These are phyloP conservation scores for Enteromius trimaculatus DNA, from an alignment of 2,797 vertebrate species.

Conservation along the genomic window DNA sequence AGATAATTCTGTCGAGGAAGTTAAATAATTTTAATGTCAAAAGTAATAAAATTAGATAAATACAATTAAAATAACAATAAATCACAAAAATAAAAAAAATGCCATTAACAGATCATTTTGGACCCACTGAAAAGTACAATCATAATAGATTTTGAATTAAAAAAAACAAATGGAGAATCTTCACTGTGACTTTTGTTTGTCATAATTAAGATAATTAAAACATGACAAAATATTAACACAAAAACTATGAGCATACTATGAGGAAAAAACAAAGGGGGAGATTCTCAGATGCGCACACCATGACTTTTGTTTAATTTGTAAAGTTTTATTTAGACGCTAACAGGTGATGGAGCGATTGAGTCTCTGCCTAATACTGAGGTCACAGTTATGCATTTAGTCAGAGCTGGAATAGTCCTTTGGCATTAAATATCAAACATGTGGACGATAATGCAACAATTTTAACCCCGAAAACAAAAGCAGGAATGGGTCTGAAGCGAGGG, in stretches of 20 bases:
- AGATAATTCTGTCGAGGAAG: background rate
- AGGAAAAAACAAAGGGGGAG: background rate
- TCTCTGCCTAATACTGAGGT: background rate
- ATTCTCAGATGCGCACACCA: slow-evolving; percentile 2
- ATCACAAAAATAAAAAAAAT: background rate
- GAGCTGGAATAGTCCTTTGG: slow-evolving; percentile 8
- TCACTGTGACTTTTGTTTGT: slow-evolving; percentile 4
- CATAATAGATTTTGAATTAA: background rate
- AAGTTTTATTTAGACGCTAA: background rate
- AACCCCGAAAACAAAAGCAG: slow-evolving; percentile 27
- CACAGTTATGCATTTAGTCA: background rate
- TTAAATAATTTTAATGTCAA: background rate
- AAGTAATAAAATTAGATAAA: background rate
- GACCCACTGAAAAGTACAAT: background rate
- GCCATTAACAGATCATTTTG: background rate
- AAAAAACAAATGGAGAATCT: background rate
- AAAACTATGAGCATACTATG: too few relatives aligned
- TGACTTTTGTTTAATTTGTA: background rate
- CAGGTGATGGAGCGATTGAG: background rate
- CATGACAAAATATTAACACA: background rate
- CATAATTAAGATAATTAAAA: background rate
- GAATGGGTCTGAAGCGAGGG: slow-evolving; percentile 49
- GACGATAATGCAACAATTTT: background rate
- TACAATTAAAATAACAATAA: background rate
- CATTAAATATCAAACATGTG: slow-evolving; percentile 31